These are phyloP conservation scores for Hololepta plana DNA, from an alignment of 2,888 invertebrate species.

Conservation along the genomic window DNA sequence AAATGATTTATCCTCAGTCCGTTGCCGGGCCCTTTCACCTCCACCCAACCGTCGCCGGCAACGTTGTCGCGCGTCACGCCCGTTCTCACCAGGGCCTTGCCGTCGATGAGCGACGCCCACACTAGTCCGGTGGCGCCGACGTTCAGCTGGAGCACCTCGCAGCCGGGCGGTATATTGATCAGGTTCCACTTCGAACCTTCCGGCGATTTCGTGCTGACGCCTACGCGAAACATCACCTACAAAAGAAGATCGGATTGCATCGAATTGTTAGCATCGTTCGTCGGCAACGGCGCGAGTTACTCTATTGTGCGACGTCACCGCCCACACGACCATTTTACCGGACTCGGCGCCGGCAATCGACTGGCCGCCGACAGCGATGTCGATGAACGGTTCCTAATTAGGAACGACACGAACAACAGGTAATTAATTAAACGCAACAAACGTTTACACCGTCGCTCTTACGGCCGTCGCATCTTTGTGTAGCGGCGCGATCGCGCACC, in stretches of 20 bases:
- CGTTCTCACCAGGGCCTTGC: constrained; percentile 62
- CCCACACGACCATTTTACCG: constrained; percentile 75
- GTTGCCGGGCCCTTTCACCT: constrained; percentile 1
- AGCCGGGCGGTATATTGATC: constrained; percentile 54
- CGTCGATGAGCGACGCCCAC: constrained; percentile 75
- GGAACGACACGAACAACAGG: neutral
- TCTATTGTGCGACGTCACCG: constrained; percentile 78
- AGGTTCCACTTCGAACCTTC: constrained; percentile 78
- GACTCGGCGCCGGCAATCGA: constrained; percentile 58
- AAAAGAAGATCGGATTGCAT: constrained; percentile 7
- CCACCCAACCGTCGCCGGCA: constrained; percentile 1
- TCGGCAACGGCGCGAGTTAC: constrained; percentile 30
- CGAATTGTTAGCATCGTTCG: neutral
- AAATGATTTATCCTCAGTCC: no score
- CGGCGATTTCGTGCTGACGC: constrained; percentile 63
- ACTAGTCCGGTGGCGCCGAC: constrained; percentile 74
- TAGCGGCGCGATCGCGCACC: constrained; percentile 80
- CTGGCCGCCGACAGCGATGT: constrained; percentile 74
- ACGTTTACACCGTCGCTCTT: no score
- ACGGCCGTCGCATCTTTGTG: constrained; percentile 74
- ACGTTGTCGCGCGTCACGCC: constrained; percentile 25
- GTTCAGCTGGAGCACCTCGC: constrained; percentile 70
- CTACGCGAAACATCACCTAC: constrained; percentile 71
- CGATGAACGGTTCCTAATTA: constrained; percentile 74
- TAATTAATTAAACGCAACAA: neutral